These are phyloP conservation scores for Meloe dianella DNA, from an alignment of 2,888 invertebrate genomes.

Conservation along the genomic window DNA sequence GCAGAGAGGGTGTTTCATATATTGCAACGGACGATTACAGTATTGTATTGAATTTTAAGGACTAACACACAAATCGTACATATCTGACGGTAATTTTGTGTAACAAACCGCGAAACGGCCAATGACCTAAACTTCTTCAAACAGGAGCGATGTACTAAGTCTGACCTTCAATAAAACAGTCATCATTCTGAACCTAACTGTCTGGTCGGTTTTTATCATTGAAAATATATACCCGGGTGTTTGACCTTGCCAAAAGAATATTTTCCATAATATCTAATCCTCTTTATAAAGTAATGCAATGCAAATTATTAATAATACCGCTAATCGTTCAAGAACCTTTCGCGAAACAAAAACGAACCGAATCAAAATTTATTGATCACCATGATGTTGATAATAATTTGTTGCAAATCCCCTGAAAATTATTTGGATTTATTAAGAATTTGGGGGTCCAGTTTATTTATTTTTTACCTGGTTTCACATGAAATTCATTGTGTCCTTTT, in stretches of 20 bases:
- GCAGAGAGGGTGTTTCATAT: not conserved
- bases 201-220: slow-evolving; percentile 34
- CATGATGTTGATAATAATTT: no score
- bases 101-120: slow-evolving; percentile 29
- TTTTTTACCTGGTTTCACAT: slow-evolving; percentile 17
- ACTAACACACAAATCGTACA: not conserved
- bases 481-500: slow-evolving; percentile 16
- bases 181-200: slow-evolving; percentile 38
- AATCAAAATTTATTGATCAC: no score
- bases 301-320: slow-evolving; percentile 15
- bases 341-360: no score
- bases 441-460: not conserved
- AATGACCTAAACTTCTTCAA: slow-evolving; percentile 29
- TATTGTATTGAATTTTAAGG: slow-evolving; percentile 4
- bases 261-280: slow-evolving; percentile 14
- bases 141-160: slow-evolving; percentile 34
- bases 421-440: not conserved
- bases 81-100: slow-evolving; percentile 4
- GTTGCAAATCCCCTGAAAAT: no score
- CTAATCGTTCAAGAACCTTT: slow-evolving; percentile 2
- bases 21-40: slow-evolving; percentile 5
- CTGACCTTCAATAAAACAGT: slow-evolving; percentile 36
- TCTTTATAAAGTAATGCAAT: not conserved
- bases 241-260: slow-evolving; percentile 27
- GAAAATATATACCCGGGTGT: slow-evolving; percentile 29